Base-by-base conservation (phyloP, 1,140 invertebrate genomes). In the Nylanderia fulva region DNA sequence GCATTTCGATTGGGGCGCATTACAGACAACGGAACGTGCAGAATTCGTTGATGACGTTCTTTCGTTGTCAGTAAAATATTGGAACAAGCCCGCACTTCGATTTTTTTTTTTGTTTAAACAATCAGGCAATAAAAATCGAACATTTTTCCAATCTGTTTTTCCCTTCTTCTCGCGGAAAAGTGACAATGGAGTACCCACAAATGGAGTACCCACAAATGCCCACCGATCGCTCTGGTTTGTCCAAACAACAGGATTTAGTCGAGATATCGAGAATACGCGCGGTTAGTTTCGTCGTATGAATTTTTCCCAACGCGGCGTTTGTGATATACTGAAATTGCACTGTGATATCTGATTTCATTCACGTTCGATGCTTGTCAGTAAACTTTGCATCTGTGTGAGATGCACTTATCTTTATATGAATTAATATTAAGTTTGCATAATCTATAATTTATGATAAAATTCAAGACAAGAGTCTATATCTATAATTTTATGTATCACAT, bases 81-180 rank as follows among this genome's bases (percentile, higher is more conserved):
- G 77, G 36, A 80, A 71, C 64, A 48, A 69, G 27, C n/a, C 24
- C 3, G 45, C 7, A 15, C 60, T 80, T 21, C 33, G 9, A 13
- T 48, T 42, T 42, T 36, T 21, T 29, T 18, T 66, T 66, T 56
- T 82, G 56, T 69, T 82, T 72, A 71, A 82, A 72, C 77, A 71
- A 60, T 82, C 66, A 82, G 66, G 77, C 58, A 58, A 82, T 60
- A 82, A 82, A 82, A 82, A 82, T 82, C 72, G 77, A 72, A 66
- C 27, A 21, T 82, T 82, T 45, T 48, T 72, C 36, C 77, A 82
- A 82, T 82, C 58, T 72, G 77, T 13, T 82, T n/a, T 39, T 42
- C 33, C 60, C 52, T 71, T 42, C 29, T 36, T 60, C 39, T 42
- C 27, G 27, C 54, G 24, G 29, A 54, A 56, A 21, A 69, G 64